These are phyloP conservation scores for Diabrotica undecimpunctata DNA, from an alignment of 1,140 invertebrate genomes.

Conservation along the genomic window DNA sequence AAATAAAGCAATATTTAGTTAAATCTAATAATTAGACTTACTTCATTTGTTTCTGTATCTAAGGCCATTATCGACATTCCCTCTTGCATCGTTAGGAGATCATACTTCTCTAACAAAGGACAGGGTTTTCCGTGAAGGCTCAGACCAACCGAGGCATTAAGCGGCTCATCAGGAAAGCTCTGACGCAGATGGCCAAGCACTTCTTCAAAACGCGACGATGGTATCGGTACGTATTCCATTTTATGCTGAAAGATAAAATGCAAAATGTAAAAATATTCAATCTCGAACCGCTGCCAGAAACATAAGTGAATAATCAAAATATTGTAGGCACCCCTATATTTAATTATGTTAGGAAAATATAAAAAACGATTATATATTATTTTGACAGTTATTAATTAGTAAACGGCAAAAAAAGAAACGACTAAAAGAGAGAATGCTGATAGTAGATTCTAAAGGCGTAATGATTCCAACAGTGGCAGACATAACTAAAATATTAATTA, in stretches of 20 bases:
- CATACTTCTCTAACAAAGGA: slow-evolving; percentile 68
- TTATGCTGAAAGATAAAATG: not conserved
- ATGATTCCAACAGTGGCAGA: no score
- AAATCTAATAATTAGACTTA: slow-evolving; percentile 41
- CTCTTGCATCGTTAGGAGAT: slow-evolving; percentile 64
- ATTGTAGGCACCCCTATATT: no score
- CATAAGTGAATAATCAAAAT: no score
- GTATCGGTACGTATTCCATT: slow-evolving; percentile 53
- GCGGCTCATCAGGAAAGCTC: slow-evolving; percentile 77
- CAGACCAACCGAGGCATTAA: slow-evolving; percentile 70
- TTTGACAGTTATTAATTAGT: no score
- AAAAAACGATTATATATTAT: no score
- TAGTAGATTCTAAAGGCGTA: no score
- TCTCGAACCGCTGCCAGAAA: no score
- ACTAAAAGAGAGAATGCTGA: no score
- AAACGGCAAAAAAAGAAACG: no score
- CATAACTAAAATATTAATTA: no score
- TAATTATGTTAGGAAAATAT: no score
- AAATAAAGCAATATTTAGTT: not conserved
- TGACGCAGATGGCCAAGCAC: slow-evolving; percentile 68
- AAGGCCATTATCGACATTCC: slow-evolving; percentile 69
- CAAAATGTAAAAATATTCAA: no score
- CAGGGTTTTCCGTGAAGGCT: slow-evolving; percentile 65
- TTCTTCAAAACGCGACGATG: slow-evolving; percentile 52
- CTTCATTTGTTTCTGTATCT: slow-evolving; percentile 55